These are phyloP conservation scores for Halocynthia roretzi DNA, from an alignment of 23 tunicate genomes.

Conservation along the genomic window DNA sequence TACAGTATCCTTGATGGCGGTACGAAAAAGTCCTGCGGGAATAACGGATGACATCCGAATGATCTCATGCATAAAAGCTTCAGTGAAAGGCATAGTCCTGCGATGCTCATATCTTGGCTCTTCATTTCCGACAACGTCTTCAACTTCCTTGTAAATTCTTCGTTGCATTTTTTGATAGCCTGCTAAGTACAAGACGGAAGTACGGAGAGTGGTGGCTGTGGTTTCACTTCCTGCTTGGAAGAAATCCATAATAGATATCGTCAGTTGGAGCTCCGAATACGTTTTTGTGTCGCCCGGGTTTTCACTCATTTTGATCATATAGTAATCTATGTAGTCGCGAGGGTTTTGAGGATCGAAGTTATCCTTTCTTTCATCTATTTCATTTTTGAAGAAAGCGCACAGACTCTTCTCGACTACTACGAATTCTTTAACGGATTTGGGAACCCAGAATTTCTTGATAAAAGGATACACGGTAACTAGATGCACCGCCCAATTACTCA, in stretches of 20 bases:
- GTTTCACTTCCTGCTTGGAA: slow-evolving; percentile 33
- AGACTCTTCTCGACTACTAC: background rate
- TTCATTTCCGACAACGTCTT: background rate
- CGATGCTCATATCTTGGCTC: background rate
- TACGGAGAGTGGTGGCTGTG: slow-evolving; percentile 12
- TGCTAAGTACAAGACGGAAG: slow-evolving; percentile 13
- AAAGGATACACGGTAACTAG: slow-evolving; percentile 5
- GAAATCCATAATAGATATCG: slow-evolving; percentile 3
- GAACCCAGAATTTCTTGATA: slow-evolving; percentile 14
- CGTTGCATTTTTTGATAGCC: slow-evolving; percentile 23
- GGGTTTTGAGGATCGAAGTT: slow-evolving; percentile 14
- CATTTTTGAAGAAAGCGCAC: too few relatives aligned
- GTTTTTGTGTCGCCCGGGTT: too few relatives aligned
- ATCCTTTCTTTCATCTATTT: too few relatives aligned
- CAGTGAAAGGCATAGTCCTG: background rate
- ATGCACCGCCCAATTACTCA: background rate
- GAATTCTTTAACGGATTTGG: background rate
- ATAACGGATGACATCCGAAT: background rate
- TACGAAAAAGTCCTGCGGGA: background rate
- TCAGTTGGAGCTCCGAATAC: background rate
- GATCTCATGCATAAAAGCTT: background rate
- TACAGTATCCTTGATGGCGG: background rate
- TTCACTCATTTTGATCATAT: slow-evolving; percentile 6
- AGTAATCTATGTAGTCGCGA: slow-evolving; percentile 18
- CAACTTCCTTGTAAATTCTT: slow-evolving; percentile 4